Conservation (phyloP, 2,888 invertebrate species). For the Pantelozetes paolii region DNA sequence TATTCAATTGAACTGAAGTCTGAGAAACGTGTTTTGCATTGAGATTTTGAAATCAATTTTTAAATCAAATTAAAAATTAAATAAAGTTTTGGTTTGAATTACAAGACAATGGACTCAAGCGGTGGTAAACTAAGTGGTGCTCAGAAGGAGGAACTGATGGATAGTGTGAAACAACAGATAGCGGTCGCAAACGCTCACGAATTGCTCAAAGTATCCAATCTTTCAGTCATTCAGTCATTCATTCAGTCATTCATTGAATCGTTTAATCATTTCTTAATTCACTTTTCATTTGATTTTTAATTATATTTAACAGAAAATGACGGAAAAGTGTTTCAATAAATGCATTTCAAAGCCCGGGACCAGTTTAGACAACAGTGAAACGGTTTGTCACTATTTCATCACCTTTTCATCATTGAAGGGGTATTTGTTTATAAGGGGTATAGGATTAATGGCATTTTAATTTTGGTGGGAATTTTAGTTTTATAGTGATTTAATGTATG, state of each 20-base stretch:
- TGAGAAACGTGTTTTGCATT: too few species aligned
- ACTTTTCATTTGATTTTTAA: too few species aligned
- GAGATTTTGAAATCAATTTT: too few species aligned
- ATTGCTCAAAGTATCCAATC: conserved; percentile 67
- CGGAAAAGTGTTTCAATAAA: conserved; percentile 93
- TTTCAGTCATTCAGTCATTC: not conserved
- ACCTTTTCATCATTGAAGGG: too few species aligned
- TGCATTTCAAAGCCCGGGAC: conserved; percentile 87
- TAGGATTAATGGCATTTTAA: too few species aligned
- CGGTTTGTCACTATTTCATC: conserved; percentile 55
- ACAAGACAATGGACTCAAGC: conserved; percentile 36
- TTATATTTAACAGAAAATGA: conserved; percentile 79
- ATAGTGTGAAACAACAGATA: conserved; percentile 90
- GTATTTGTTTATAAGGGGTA: conserved; percentile 5
- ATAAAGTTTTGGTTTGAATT: not conserved
- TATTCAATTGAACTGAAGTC: too few species aligned
- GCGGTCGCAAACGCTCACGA: conserved; percentile 90
- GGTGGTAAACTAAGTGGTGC: conserved; percentile 57
- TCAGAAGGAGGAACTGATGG: conserved; percentile 83
- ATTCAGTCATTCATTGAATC: too few species aligned
- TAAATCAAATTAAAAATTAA: too few species aligned
- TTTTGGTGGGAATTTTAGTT: too few species aligned
- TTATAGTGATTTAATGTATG: too few species aligned
- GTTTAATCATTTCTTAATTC: too few species aligned
- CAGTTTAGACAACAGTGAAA: conserved; percentile 78